phyloP scores from a whole-genome alignment of 1,140 invertebrate genomes.

The Papilio xuthus region DNA sequence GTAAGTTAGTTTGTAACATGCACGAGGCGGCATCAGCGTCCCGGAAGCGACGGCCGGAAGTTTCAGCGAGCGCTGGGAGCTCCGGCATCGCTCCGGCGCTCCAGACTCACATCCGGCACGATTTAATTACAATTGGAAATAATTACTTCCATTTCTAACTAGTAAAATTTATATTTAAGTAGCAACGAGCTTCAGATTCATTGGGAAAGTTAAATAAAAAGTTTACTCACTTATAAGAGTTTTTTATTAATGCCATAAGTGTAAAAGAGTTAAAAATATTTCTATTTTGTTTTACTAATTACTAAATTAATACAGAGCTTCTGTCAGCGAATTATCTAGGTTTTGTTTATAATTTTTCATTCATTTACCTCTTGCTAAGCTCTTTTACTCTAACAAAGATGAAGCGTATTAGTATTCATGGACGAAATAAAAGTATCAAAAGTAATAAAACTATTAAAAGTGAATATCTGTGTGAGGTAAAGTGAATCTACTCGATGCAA shows the following conservation, averaged over 20 bases:
- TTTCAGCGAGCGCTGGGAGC: conserved; percentile 46
- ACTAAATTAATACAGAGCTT: too few species aligned
- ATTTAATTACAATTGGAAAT: conserved; percentile 25
- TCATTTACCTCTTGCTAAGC: too few species aligned
- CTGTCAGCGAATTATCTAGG: neutral
- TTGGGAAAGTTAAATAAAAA: neutral
- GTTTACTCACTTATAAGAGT: too few species aligned
- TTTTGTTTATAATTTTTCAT: neutral
- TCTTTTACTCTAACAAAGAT: too few species aligned
- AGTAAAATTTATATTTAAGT: neutral
- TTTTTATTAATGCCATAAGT: too few species aligned
- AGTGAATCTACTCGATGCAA: neutral
- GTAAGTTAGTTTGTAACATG: conserved; percentile 19
- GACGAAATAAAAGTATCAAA: neutral
- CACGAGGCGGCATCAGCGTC: conserved; percentile 25
- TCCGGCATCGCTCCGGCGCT: neutral
- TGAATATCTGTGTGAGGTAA: too few species aligned
- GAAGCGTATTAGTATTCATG: neutral
- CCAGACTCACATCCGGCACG: neutral
- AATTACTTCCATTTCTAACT: conserved; percentile 1
- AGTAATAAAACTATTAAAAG: too few species aligned
- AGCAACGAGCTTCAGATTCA: neutral
- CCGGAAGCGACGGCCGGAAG: conserved; percentile 60
- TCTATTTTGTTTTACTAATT: too few species aligned
- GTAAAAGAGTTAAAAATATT: too few species aligned